Evolutionary conservation across 35 echinoderm and acorn worm species (phyloP), one percentile per base, ranked within the genome.

Genomic region (Eucidaris tribuloides): DNA sequence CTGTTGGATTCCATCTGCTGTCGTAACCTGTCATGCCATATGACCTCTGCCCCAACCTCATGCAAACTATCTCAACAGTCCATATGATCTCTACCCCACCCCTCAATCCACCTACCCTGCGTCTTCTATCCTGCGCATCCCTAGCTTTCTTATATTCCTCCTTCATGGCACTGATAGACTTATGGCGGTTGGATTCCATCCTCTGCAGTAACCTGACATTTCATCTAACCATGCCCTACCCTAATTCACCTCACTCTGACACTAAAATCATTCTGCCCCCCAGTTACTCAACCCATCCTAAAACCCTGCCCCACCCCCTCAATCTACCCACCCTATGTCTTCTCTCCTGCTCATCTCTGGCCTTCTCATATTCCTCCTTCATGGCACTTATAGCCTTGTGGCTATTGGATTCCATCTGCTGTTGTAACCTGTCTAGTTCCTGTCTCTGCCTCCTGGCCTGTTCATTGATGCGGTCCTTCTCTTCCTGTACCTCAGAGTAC

Each of bases 401-500:
- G 40, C 79, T 97, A 77, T 97, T 97, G 25, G 84, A 84, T 44
- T 97, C 94, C 89, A 97, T 97, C 76, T 89, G 89, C 39, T 70
- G 60, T 42, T 87, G 90, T 35, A 97, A 57, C 40, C 94, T 34
- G 52, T 97, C 94, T 54, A 81, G 59, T 64, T 97, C 94, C 71
- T 97, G 94, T 29, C 90, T 65, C 61, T 97, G 94, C 66, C 90
- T 92, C 81, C 86, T 84, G 39, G 94, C 89, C 55, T 92, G 85
- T 2, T 97, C 94, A 19, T 91, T 85, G 29, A 97, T 62, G 64
- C 94, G 76, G 22, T 97, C 94, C 62, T 97, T 97, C 63, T 97
- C 94, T 33, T 97, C 94, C 45, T 97, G 94, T 46, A 97, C 84
- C 32, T 97, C 94, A 13, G 82, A 58, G 44, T 97, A 97, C 48